Percentiles rank a stretch among this genome's conserved stretches.
phyloP scores from a whole-genome alignment of 2,113 vertebrate species.

The Azemiops feae region DNA sequence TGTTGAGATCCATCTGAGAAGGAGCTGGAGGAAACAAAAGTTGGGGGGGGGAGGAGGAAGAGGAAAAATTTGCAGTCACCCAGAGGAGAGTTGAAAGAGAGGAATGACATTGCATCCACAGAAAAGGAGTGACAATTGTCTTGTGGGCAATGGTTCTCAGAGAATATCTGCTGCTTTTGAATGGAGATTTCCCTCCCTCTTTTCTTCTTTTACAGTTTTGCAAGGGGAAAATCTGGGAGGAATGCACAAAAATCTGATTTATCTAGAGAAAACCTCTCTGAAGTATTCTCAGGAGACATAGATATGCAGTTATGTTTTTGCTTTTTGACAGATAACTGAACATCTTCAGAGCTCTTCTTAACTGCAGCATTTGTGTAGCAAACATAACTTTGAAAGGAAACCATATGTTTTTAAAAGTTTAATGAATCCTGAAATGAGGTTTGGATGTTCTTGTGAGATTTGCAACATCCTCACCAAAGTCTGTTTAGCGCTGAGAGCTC shows the following conservation, averaged over 20 bases:
- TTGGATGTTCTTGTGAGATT: conserved; percentile 32
- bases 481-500: conserved; percentile 37
- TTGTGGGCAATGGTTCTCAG: not conserved
- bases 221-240: not conserved
- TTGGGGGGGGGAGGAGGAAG: accelerated
- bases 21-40: no score
- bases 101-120: not conserved
- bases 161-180: not conserved
- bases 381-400: not conserved
- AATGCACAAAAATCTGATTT: not conserved
- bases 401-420: conserved; percentile 35
- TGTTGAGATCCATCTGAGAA: not conserved
- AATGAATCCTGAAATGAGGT: not conserved
- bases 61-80: not conserved
- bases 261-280: not conserved
- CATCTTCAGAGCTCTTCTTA: not conserved
- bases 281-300: not conserved
- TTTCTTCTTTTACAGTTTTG: not conserved
- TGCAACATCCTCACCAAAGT: not conserved
- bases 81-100: not conserved
- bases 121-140: not conserved
- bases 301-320: not conserved
- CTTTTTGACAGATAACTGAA: not conserved
- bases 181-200: not conserved
- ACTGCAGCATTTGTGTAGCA: not conserved